Percentiles rank a stretch among this genome's conserved stretches.
phyloP scores from a whole-genome alignment of 2,888 invertebrate genomes.

The Heliconius hortense region DNA sequence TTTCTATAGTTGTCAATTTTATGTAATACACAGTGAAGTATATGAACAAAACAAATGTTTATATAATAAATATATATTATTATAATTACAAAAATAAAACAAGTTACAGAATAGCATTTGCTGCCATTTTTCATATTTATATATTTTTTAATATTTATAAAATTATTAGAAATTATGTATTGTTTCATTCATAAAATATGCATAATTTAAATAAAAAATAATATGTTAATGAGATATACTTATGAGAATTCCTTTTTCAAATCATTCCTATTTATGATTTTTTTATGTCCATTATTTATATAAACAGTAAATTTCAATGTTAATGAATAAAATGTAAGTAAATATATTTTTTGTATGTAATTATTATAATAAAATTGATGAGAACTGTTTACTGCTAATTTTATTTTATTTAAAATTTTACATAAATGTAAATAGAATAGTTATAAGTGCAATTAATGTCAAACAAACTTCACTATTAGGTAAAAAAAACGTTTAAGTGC shows the following conservation, averaged over 20 bases:
- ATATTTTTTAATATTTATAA: too few species aligned
- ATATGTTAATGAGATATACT: not conserved
- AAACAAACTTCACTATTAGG: not conserved
- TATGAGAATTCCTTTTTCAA: conserved; percentile 4
- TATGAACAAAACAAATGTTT: too few species aligned
- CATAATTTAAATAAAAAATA: too few species aligned
- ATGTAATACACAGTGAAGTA: too few species aligned
- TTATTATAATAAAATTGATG: conserved; percentile 19
- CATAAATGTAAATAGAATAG: not conserved
- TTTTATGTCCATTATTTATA: not conserved
- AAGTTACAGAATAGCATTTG: not conserved
- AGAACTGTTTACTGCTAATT: not conserved
- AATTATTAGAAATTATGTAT: too few species aligned
- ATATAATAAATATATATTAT: not conserved
- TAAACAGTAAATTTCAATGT: not conserved
- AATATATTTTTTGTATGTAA: conserved; percentile 29
- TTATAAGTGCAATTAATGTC: not conserved
- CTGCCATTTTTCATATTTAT: not conserved
- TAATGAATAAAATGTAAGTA: conserved; percentile 14
- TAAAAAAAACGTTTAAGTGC: too few species aligned
- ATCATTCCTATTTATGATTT: not conserved
- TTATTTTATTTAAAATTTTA: not conserved
- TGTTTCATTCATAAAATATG: too few species aligned
- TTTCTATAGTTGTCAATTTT: not conserved
- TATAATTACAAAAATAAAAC: not conserved